These are phyloP conservation scores for Sminthurides aquaticus DNA, from an alignment of 2,888 invertebrate species.

Conservation along the genomic window DNA sequence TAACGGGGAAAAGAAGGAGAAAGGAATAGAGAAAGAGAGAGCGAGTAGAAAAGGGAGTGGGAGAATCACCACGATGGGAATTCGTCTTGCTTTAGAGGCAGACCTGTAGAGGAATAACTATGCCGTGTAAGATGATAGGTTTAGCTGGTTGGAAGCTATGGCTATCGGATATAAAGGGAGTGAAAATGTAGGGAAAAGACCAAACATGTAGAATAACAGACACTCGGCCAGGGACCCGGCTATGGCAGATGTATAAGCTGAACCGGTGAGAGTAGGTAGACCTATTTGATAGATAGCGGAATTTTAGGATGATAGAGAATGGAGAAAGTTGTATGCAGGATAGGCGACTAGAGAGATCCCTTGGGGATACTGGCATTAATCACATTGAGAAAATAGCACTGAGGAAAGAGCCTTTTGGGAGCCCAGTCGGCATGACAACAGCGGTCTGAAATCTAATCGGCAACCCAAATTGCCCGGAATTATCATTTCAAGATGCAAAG, in stretches of 20 bases:
- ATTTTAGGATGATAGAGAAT: not conserved
- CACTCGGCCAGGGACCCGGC: not conserved
- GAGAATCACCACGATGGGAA: slow-evolving; percentile 19
- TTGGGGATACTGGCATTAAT: slow-evolving; percentile 47
- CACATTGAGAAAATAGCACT: slow-evolving; percentile 48
- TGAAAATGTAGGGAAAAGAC: too few species aligned
- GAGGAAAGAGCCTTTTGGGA: slow-evolving; percentile 45
- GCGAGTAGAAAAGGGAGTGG: slow-evolving; percentile 15
- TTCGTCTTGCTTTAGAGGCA: not conserved
- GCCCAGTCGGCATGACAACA: slow-evolving; percentile 44
- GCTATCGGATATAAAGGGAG: too few species aligned
- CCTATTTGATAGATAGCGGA: not conserved
- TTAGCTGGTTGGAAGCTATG: not conserved
- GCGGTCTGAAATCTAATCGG: slow-evolving; percentile 45
- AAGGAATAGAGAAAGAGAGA: slow-evolving; percentile 3
- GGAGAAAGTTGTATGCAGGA: slow-evolving; percentile 4
- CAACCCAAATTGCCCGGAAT: slow-evolving; percentile 45
- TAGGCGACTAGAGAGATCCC: slow-evolving; percentile 10
- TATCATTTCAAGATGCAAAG: slow-evolving; percentile 46
- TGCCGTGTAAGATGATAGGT: not conserved
- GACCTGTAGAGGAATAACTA: not conserved
- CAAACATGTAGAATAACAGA: too few species aligned
- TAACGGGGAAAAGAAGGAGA: not conserved
- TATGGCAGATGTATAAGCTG: too few species aligned
- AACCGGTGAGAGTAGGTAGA: not conserved